phyloP scores from a whole-genome alignment of 92 coral and sea anemone species.

The Epizoanthus ramosus region DNA sequence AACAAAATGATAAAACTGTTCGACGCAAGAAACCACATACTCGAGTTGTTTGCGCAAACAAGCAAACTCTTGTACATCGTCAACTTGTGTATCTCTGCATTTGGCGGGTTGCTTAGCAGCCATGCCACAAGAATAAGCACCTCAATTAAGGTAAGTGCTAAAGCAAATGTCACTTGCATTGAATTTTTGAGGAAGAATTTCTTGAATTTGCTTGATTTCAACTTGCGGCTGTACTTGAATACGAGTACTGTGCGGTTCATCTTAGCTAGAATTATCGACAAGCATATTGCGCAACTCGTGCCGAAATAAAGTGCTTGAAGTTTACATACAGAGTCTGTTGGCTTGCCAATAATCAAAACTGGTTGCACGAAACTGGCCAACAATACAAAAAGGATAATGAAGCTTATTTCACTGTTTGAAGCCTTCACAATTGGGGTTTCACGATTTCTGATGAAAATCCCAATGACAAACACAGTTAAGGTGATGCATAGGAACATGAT shows the following conservation, averaged over 20 bases:
- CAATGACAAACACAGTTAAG: constrained; percentile 38
- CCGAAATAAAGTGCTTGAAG: constrained; percentile 66
- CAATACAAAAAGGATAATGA: constrained; percentile 54
- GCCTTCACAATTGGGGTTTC: constrained; percentile 79
- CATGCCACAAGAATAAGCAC: constrained; percentile 60
- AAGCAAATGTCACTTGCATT: constrained; percentile 57
- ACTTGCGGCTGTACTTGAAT: constrained; percentile 35
- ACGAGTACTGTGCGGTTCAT: constrained; percentile 73
- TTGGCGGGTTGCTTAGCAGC: constrained; percentile 71
- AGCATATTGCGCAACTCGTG: constrained; percentile 51
- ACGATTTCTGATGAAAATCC: constrained; percentile 59
- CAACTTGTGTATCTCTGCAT: constrained; percentile 43
- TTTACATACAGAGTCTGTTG: constrained; percentile 56
- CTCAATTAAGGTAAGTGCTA: constrained; percentile 60
- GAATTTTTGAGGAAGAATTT: constrained; percentile 42
- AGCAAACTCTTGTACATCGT: constrained; percentile 35
- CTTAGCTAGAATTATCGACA: constrained; percentile 68
- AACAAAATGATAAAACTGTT: constrained; percentile 53
- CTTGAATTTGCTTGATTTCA: constrained; percentile 21
- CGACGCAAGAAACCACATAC: constrained; percentile 54
- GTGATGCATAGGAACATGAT: constrained; percentile 44
- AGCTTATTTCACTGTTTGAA: constrained; percentile 69
- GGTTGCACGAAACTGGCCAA: constrained; percentile 68
- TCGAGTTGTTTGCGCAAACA: constrained; percentile 50
- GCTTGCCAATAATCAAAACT: constrained; percentile 57